Conservation (phyloP, 2,888 invertebrate genomes). For the Eupithecia subfuscata region DNA sequence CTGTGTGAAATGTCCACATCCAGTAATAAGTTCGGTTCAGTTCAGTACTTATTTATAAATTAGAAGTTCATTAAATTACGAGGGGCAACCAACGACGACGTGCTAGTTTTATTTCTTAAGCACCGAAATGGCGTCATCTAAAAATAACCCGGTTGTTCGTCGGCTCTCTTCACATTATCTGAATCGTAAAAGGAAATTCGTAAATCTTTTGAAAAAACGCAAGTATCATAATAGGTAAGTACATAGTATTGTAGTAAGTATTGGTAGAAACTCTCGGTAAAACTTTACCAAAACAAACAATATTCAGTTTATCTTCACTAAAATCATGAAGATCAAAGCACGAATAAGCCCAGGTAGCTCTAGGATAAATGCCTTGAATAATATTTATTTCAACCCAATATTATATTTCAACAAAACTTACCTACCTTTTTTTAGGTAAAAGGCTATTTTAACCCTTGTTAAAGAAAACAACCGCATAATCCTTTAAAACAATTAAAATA, state of each 20-base stretch:
- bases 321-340: neutral
- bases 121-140: conserved; percentile 69
- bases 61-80: conserved; percentile 71
- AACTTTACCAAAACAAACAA: neutral
- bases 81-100: conserved; percentile 59
- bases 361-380: neutral
- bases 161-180: conserved; percentile 51
- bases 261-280: neutral
- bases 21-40: neutral
- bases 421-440: neutral
- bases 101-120: conserved; percentile 68
- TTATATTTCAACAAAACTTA: neutral
- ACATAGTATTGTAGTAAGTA: neutral
- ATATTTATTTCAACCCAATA: neutral
- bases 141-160: conserved; percentile 74
- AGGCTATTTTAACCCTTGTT: neutral
- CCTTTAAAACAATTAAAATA: conserved; percentile 10
- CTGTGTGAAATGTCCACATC: neutral
- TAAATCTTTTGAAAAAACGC: conserved; percentile 4
- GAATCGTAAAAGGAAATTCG: conserved; percentile 19
- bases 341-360: neutral
- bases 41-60: conserved; percentile 55
- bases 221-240: too few relatives aligned
- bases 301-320: neutral
- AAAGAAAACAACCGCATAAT: neutral